These are phyloP conservation scores for Halichoeres trimaculatus DNA, from an alignment of 2,113 vertebrate genomes.

Conservation along the genomic window DNA sequence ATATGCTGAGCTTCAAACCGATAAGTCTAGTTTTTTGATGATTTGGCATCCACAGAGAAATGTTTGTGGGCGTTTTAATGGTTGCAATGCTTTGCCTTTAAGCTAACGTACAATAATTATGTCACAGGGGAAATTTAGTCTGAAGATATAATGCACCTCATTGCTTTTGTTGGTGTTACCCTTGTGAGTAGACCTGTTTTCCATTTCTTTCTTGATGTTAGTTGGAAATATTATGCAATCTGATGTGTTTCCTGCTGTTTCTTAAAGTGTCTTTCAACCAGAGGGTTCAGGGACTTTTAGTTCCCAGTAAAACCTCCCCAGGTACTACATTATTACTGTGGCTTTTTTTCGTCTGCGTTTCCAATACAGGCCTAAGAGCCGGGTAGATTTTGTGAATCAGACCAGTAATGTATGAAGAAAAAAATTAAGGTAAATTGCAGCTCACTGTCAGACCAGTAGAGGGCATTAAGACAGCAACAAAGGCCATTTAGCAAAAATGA, in stretches of 20 bases:
- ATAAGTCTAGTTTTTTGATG: not conserved
- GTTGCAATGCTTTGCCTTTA: slow-evolving; percentile 18
- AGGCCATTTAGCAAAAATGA: too few species aligned
- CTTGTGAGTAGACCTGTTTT: slow-evolving; percentile 16
- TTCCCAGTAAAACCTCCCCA: too few species aligned
- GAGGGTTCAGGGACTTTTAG: too few species aligned
- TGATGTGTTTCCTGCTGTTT: not conserved
- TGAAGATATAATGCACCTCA: slow-evolving; percentile 18
- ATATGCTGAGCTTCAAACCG: not conserved
- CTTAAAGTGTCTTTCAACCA: too few species aligned
- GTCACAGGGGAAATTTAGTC: slow-evolving; percentile 47
- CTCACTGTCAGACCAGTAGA: too few species aligned
- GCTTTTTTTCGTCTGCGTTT: too few species aligned
- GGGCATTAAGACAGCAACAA: too few species aligned
- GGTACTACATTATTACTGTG: too few species aligned
- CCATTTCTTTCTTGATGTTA: slow-evolving; percentile 3
- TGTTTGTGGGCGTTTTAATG: slow-evolving; percentile 2
- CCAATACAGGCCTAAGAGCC: too few species aligned
- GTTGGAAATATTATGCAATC: not conserved
- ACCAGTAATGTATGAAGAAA: too few species aligned
- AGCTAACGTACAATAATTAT: not conserved
- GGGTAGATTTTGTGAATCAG: too few species aligned
- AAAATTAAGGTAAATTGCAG: too few species aligned
- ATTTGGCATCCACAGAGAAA: slow-evolving; percentile 3
- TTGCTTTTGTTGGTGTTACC: slow-evolving; percentile 31